These are phyloP conservation scores for Polymixis flavicincta DNA, from an alignment of 2,888 invertebrate species.

Conservation along the genomic window DNA sequence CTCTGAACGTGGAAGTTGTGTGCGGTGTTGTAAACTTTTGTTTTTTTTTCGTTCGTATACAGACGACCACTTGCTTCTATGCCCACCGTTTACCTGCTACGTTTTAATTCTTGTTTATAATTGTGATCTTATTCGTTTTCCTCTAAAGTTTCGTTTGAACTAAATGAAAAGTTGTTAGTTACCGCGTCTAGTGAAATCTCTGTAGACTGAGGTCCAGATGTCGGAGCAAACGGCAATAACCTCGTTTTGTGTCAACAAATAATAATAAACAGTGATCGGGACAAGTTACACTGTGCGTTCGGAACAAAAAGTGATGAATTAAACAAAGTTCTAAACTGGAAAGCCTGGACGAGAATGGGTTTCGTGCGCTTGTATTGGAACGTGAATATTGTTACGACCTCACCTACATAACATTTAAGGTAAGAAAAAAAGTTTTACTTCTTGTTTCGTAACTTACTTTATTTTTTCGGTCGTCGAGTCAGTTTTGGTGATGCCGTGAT, in stretches of 20 bases:
- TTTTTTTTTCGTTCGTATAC: conserved; percentile 79
- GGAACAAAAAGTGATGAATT: conserved; percentile 85
- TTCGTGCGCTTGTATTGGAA: conserved; percentile 78
- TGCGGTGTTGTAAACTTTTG: conserved; percentile 79
- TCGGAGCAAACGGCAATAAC: conserved; percentile 83
- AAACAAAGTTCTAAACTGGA: conserved; percentile 86
- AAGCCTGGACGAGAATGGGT: conserved; percentile 85
- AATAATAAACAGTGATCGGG: conserved; percentile 87
- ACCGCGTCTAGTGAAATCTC: conserved; percentile 82
- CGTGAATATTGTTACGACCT: conserved; percentile 82
- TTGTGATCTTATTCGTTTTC: conserved; percentile 55
- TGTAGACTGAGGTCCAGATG: conserved; percentile 82
- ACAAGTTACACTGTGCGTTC: conserved; percentile 79
- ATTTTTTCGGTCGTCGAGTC: conserved; percentile 64
- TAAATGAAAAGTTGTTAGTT: conserved; percentile 68
- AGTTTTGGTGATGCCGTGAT: conserved; percentile 62
- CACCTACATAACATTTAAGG: conserved; percentile 89
- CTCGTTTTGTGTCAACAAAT: conserved; percentile 88
- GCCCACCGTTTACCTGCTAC: conserved; percentile 80
- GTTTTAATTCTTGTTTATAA: conserved; percentile 71
- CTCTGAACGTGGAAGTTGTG: conserved; percentile 78
- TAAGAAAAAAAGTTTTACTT: conserved; percentile 87
- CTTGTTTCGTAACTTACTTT: conserved; percentile 86
- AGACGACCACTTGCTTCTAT: conserved; percentile 78
- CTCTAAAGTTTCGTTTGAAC: conserved; percentile 44